Evolutionary conservation across 2,888 invertebrate genomes (phyloP).

Genomic region (Linnaemya tessellans): DNA sequence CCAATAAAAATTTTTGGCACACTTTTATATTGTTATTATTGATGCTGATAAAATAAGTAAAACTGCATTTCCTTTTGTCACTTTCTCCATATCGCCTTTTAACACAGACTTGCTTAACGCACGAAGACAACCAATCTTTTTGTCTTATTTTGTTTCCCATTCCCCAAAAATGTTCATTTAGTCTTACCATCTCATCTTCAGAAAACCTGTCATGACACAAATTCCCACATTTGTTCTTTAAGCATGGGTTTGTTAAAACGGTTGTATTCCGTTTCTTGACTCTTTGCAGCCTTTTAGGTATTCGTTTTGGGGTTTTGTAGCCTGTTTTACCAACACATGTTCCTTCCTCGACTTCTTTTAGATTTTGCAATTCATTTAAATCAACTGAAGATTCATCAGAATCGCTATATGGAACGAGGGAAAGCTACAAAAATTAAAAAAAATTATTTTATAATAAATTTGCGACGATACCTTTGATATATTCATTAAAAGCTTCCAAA

Average conservation of each 20-base stretch:
- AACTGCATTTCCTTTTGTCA: no score
- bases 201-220: slow-evolving; percentile 36
- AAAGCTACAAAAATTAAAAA: slow-evolving; percentile 8
- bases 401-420: slow-evolving; percentile 40
- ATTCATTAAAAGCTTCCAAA: background rate
- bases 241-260: slow-evolving; percentile 48
- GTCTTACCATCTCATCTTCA: slow-evolving; percentile 22
- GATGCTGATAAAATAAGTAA: no score
- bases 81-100: no score
- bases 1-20: no score
- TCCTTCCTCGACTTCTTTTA: slow-evolving; percentile 47
- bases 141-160: slow-evolving; percentile 55
- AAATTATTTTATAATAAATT: background rate
- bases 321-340: slow-evolving; percentile 48
- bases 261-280: slow-evolving; percentile 36
- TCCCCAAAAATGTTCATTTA: slow-evolving; percentile 63
- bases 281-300: slow-evolving; percentile 51
- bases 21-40: no score
- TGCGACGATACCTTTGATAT: background rate
- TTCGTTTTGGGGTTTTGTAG: slow-evolving; percentile 42
- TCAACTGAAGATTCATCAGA: slow-evolving; percentile 44
- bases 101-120: no score
- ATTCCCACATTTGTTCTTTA: slow-evolving; percentile 45
- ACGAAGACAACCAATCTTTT: slow-evolving; percentile 58
- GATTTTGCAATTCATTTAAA: slow-evolving; percentile 39